phyloP scores from a whole-genome alignment of 2,888 invertebrate species.

The Stenoptilia bipunctidactyla region DNA sequence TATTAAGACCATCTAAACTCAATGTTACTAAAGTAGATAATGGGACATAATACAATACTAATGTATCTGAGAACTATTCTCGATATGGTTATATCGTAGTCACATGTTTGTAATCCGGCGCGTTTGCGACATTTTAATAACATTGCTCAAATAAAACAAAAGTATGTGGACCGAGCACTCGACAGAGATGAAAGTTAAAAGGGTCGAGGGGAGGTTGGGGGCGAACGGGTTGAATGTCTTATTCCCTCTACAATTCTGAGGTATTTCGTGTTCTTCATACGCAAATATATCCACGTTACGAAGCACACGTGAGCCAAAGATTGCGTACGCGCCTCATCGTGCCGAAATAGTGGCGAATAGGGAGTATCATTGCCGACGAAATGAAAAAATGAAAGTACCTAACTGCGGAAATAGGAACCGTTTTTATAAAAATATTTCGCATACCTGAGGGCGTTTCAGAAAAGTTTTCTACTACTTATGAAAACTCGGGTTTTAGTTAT shows the following conservation, averaged over 20 bases:
- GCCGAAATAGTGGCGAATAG: no score
- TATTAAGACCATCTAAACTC: no score
- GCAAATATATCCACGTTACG: conserved; percentile 72
- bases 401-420: no score
- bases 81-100: conserved; percentile 45
- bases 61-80: conserved; percentile 8
- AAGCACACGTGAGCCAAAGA: conserved; percentile 65
- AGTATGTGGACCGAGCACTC: conserved; percentile 72
- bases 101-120: conserved; percentile 61
- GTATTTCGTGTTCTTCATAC: conserved; percentile 72
- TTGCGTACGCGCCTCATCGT: conserved; percentile 48
- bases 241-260: conserved; percentile 71
- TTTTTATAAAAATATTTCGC: no score
- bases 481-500: no score
- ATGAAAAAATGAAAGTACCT: no score
- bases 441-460: no score
- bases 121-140: conserved; percentile 70
- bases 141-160: conserved; percentile 72
- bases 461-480: no score
- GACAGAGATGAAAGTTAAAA: conserved; percentile 72
- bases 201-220: conserved; percentile 52
- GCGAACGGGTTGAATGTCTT: conserved; percentile 67
- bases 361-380: no score
- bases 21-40: no score
- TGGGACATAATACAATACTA: no score